Base-by-base conservation (phyloP, 2,888 invertebrate genomes). In the Julus scanicus region DNA sequence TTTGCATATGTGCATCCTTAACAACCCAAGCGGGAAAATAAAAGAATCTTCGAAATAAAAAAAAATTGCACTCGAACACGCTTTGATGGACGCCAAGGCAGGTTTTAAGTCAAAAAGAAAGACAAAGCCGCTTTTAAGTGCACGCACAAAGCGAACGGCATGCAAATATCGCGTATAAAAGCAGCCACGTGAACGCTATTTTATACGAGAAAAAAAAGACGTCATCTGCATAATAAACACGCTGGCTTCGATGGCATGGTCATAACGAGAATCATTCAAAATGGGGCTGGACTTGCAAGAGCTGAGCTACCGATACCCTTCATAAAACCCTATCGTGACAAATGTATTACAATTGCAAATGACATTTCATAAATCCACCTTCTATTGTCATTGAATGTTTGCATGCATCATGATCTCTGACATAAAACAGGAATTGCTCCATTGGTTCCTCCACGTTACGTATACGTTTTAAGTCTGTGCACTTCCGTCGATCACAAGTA, bases 1-100 rank as follows among this genome's bases (percentile, higher is more conserved):
- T 80, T 80, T 80, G 80, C 80, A 80, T 80, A 80, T 13, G 29
- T 80, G 80, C 80, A 80, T 80, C 80, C 44, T 80, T 80, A 80
- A 80, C 80, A 80, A 80, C 29, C 80, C 80, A 15, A 13, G 80
- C 80, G 13, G 37, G 37, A 37, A 80, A 37, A 80, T 29, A 80
- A 80, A 80, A 80, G 80, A 71, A 71, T 6, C 71, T 71, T 29
- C 5, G 29, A 29, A 29, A 71, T 29, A 29, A 71, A n/a, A n/a
- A n/a, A n/a, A n/a, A n/a, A n/a, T n/a, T n/a, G 29, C 37, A 80
- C 80, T 80, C 80, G 11, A 37, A 29, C 37, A 37, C 80, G 80
- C 9, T 53, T 29, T 80, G 80, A 80, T 80, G 37, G 80, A 80
- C 80, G 37, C 37, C 11, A 11, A 80, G 80, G 80, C 37, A 80